Conservation (phyloP, 2,113 vertebrate species). For the Columba janthina region DNA sequence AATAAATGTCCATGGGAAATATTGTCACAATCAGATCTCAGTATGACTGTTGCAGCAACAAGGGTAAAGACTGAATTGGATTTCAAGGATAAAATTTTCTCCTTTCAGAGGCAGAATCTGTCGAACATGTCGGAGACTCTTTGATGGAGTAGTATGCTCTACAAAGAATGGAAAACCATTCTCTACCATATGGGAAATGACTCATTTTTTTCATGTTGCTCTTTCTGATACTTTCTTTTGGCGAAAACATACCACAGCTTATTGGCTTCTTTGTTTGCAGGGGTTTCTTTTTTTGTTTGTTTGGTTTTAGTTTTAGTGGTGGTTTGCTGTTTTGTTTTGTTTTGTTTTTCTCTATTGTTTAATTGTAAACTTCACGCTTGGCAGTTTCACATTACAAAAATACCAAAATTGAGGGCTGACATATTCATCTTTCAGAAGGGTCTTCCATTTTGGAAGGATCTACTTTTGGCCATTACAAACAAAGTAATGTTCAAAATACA, state of each 20-base stretch:
- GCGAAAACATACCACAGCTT: background rate
- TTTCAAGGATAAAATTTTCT: background rate
- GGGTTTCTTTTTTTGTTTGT: rapidly evolving
- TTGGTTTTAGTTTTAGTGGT: background rate
- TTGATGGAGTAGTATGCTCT: background rate
- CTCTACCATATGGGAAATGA: background rate
- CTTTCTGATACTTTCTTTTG: background rate
- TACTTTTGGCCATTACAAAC: background rate
- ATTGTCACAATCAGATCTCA: background rate
- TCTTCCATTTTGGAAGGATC: background rate
- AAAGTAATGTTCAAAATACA: background rate
- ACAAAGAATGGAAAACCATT: background rate
- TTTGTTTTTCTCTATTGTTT: background rate
- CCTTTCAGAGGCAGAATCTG: background rate
- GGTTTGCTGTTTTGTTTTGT: background rate
- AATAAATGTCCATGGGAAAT: background rate
- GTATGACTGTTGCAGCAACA: background rate
- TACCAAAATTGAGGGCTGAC: background rate
- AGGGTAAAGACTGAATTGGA: background rate
- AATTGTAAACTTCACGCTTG: background rate
- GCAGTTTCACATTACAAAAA: background rate
- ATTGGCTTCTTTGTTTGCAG: background rate
- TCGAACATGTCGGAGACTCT: background rate
- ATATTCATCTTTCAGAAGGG: background rate
- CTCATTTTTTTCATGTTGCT: background rate